Evolutionary conservation across 2,888 invertebrate species (phyloP).

Genomic region (Eumerus sabulonum): DNA sequence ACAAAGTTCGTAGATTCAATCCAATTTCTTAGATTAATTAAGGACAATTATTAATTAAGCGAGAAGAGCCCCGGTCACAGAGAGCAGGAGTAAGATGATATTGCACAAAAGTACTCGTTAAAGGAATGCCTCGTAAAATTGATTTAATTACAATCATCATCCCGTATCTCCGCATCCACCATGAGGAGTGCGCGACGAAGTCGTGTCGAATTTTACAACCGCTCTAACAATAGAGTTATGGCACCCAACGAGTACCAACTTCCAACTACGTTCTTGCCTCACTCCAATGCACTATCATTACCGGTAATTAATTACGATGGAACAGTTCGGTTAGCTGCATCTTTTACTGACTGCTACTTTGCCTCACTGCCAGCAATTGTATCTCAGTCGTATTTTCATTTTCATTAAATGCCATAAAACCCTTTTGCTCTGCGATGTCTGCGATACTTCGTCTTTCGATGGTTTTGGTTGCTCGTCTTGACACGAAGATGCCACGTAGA

Average conservation of each 20-base stretch:
- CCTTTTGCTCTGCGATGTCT: no score
- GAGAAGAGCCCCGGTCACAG: background rate
- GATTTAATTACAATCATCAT: background rate
- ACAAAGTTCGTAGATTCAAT: background rate
- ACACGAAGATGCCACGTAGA: no score
- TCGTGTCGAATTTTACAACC: background rate
- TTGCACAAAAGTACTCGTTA: background rate
- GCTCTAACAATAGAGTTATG: background rate
- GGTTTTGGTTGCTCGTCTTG: no score
- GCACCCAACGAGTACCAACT: no score
- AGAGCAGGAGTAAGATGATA: no score
- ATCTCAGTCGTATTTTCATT: background rate
- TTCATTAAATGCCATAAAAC: conserved; percentile 1
- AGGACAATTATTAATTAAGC: background rate
- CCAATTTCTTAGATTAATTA: background rate
- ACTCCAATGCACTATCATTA: background rate
- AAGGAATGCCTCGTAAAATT: background rate
- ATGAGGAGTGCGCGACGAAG: background rate
- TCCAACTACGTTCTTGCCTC: no score
- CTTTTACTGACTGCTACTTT: no score
- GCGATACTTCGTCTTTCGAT: no score
- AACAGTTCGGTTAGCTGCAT: no score
- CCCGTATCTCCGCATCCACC: background rate
- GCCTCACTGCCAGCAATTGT: background rate
- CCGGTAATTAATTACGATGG: conserved; percentile 7